A percentile compares a stretch with the other conserved stretches of the same genome.
Evolutionary conservation across 2,113 vertebrate species (phyloP).

Genomic region (Cichladusa arquata): DNA sequence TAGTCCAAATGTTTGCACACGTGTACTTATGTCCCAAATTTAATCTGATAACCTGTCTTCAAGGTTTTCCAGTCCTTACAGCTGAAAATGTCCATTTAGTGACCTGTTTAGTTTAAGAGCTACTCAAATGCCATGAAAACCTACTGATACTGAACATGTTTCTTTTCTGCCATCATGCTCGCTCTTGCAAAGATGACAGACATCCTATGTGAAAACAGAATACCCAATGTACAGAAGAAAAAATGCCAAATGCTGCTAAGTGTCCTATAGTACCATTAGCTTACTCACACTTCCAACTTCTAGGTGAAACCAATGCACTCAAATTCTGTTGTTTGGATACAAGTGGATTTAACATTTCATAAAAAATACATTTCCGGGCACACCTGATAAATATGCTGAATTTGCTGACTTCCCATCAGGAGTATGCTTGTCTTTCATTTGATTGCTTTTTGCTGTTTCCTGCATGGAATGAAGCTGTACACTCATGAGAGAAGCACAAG

Average conservation of each 20-base stretch:
- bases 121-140: background rate
- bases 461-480: background rate
- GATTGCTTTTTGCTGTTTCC: background rate
- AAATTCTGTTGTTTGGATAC: background rate
- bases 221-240: background rate
- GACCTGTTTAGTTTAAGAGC: background rate
- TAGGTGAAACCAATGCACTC: background rate
- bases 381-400: background rate
- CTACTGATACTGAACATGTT: background rate
- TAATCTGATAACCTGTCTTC: conserved; percentile 56
- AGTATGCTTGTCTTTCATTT: background rate
- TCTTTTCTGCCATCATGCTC: background rate
- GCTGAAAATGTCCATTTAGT: background rate
- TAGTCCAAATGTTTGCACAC: conserved; percentile 55
- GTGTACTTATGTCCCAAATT: conserved; percentile 20
- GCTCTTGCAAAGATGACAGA: background rate
- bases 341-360: background rate
- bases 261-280: background rate
- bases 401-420: background rate
- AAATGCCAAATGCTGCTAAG: background rate
- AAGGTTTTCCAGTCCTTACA: conserved; percentile 23
- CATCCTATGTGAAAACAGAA: background rate
- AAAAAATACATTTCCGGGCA: background rate
- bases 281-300: background rate
- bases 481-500: background rate